Base-by-base conservation (phyloP, 2,113 vertebrate genomes). In the Merops nubicus region DNA sequence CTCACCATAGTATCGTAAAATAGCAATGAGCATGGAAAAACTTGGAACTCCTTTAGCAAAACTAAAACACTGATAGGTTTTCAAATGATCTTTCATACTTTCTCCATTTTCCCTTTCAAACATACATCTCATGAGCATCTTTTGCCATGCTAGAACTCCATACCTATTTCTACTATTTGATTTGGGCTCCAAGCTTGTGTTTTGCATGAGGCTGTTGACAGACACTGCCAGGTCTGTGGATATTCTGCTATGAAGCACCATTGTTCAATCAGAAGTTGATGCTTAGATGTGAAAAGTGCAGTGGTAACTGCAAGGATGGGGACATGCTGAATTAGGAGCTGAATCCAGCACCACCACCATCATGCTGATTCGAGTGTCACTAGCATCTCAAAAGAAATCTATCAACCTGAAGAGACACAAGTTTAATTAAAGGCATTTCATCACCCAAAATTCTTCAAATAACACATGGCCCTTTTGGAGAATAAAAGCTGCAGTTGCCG, bases 401-500 rank as follows among this genome's bases (percentile, higher is more conserved):
- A 53, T 82, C 53, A 68, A 23, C 26, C 23, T 50, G 40, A 67
- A 54, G 23, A 82, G 22, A 28, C 54, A 10, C 11, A 54, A 53
- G 34, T 59, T 82, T 75, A 85, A 88, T 79, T 57, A 70, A 72
- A 88, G 33, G 16, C 7, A 54, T 72, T 75, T 95, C 64, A 56
- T 75, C 11, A 79, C 21, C 10, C 40, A 3, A 83, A 93, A 83
- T 79, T 80, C 34, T 83, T 92, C 62, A 83, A 51, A 63, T 47
- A 83, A 45, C 40, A 51, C 31, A 34, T 64, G 22, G 15, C 7
- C 26, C 83, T 89, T 89, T 85, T 75, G 26, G 8, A 59, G 36
- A 78, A 74, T 25, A 85, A 91, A 74, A 85, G 17, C 16, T 82
- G 43, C 42, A 92, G 80, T 69, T 95, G 22, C 9, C 86, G 21